Percentiles rank a stretch among this genome's conserved stretches.
Conservation (phyloP, 2,888 invertebrate genomes). For the Coenonympha glycerion region DNA sequence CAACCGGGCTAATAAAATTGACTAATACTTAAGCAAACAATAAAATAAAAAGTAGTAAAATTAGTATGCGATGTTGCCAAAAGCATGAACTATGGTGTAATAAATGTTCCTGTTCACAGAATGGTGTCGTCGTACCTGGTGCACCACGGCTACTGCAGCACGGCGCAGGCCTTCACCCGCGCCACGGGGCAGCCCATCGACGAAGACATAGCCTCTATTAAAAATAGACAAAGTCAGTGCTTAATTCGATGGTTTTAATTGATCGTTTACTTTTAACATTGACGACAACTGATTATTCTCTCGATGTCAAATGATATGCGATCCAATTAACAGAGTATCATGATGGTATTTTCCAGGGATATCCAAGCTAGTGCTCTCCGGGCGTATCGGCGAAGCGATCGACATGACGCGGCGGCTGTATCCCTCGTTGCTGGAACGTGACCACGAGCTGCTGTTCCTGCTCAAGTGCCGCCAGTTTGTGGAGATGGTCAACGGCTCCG, state of each 20-base stretch:
- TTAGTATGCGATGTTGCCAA: too few relatives aligned
- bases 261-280: too few relatives aligned
- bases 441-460: slow-evolving; percentile 94
- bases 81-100: too few relatives aligned
- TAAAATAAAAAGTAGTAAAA: too few relatives aligned
- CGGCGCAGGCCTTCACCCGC: slow-evolving; percentile 95
- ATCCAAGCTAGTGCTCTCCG: slow-evolving; percentile 91
- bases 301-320: too few relatives aligned
- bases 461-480: slow-evolving; percentile 99
- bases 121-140: slow-evolving; percentile 98
- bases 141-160: slow-evolving; percentile 97
- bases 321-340: too few relatives aligned
- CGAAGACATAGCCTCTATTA: slow-evolving; percentile 95
- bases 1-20: too few relatives aligned
- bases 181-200: slow-evolving; percentile 92
- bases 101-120: slow-evolving; percentile 78
- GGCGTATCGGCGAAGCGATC: slow-evolving; percentile 97
- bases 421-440: slow-evolving; percentile 93
- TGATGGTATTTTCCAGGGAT: slow-evolving; percentile 81
- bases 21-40: too few relatives aligned
- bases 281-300: too few relatives aligned
- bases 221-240: slow-evolving; percentile 94
- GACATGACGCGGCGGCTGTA: slow-evolving; percentile 91
- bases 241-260: too few relatives aligned
- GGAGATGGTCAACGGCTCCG: slow-evolving; percentile 97